Conservation (phyloP, 2,888 invertebrate genomes). For the Amiota minor region DNA sequence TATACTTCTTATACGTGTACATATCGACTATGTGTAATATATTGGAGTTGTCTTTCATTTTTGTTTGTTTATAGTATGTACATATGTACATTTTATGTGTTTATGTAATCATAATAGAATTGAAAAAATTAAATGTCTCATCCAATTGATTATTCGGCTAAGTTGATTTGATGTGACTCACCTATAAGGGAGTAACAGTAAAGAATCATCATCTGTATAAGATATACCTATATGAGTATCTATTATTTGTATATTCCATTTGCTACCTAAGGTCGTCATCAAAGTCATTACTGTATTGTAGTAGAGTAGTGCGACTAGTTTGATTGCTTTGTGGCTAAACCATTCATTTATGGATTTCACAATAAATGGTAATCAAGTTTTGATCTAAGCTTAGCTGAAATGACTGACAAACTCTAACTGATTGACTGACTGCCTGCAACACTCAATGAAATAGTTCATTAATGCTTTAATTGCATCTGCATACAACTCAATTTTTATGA, state of each 20-base stretch:
- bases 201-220: background rate
- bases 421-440: too few species aligned
- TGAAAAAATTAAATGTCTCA: background rate
- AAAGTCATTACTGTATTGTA: background rate
- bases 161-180: slow-evolving; percentile 7
- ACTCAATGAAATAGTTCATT: slow-evolving; percentile 27
- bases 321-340: background rate
- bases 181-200: background rate
- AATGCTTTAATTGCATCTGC: slow-evolving; percentile 25
- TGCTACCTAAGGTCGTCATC: background rate
- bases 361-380: slow-evolving; percentile 53
- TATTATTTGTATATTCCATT: background rate
- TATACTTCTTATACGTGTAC: too few species aligned
- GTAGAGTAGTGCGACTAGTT: background rate
- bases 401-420: too few species aligned
- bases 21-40: too few species aligned
- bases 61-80: too few species aligned
- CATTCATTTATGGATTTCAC: slow-evolving; percentile 51
- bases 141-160: background rate
- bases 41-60: too few species aligned
- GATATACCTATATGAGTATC: background rate
- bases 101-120: slow-evolving; percentile 18
- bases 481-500: background rate
- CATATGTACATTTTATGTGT: background rate
- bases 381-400: background rate